Percentiles rank a stretch among this genome's conserved stretches.
Evolutionary conservation across 2,113 vertebrate species (phyloP).

Genomic region (Proterorhinus semilunaris): DNA sequence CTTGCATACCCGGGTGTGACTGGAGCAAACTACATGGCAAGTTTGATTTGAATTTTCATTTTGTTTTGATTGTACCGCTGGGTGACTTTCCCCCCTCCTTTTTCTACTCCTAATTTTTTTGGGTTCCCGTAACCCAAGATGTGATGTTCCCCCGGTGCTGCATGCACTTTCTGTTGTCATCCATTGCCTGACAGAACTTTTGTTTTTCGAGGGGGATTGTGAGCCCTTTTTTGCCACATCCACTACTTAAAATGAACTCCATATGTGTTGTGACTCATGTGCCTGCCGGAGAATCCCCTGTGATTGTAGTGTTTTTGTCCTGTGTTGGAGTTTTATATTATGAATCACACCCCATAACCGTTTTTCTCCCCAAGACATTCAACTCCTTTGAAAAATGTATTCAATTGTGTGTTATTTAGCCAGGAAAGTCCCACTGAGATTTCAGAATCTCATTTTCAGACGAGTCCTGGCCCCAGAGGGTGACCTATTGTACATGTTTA

Average conservation of each 20-base stretch:
- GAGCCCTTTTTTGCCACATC: slow-evolving; percentile 4
- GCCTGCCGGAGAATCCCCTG: slow-evolving; percentile 32
- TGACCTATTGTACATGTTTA: no score
- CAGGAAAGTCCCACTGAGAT: no score
- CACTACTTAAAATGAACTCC: slow-evolving; percentile 1
- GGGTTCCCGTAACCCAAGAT: slow-evolving; percentile 9
- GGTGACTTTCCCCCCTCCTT: neutral
- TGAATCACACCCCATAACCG: neutral
- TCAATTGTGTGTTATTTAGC: no score
- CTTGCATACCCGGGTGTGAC: slow-evolving; percentile 78
- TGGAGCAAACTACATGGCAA: slow-evolving; percentile 80
- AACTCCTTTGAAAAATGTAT: neutral
- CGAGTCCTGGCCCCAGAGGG: no score
- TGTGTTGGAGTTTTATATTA: slow-evolving; percentile 15
- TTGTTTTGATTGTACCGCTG: slow-evolving; percentile 36
- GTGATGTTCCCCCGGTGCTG: slow-evolving; percentile 14
- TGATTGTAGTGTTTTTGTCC: slow-evolving; percentile 40
- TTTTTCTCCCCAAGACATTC: neutral
- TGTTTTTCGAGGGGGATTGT: neutral
- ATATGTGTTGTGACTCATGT: slow-evolving; percentile 43
- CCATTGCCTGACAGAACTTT: slow-evolving; percentile 23
- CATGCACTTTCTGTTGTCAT: slow-evolving; percentile 43
- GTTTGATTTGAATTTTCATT: slow-evolving; percentile 61
- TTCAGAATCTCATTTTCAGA: no score
- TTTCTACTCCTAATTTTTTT: slow-evolving; percentile 15